A percentile compares a stretch with the other conserved stretches of the same genome.
Conservation (phyloP, 2,113 vertebrate species). For the Ceyx cyanopectus region DNA sequence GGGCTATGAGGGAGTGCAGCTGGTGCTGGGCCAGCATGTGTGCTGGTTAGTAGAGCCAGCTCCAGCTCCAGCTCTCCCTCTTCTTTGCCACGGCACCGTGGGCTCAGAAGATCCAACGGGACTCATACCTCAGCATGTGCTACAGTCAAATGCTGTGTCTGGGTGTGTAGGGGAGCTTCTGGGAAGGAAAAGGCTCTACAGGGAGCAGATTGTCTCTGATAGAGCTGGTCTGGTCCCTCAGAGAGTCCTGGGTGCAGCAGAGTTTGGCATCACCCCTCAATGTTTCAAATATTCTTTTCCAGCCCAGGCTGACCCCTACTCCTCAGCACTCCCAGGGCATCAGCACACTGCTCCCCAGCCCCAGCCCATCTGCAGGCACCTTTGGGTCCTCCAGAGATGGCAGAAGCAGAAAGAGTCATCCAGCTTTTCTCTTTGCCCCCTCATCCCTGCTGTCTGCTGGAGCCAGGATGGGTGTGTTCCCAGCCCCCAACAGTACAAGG, state of each 20-base stretch:
- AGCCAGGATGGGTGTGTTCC: not conserved
- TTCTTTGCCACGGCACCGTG: not conserved
- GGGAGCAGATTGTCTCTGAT: not conserved
- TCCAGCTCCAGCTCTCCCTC: not conserved
- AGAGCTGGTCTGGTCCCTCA: not conserved
- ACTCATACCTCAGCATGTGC: accelerated
- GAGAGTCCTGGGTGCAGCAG: accelerated
- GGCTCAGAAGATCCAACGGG: too few relatives aligned
- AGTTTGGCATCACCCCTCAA: not conserved
- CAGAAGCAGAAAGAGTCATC: not conserved
- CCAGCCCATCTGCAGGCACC: not conserved
- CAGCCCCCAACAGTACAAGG: not conserved
- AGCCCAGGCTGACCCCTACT: not conserved
- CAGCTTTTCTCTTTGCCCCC: not conserved
- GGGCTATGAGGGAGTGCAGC: not conserved
- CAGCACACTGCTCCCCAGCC: not conserved
- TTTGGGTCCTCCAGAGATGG: accelerated
- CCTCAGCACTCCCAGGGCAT: not conserved
- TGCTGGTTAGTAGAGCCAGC: not conserved
- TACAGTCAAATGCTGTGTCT: not conserved
- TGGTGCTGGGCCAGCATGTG: not conserved
- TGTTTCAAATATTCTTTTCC: not conserved
- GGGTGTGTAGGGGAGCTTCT: not conserved
- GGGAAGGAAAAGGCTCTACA: not conserved
- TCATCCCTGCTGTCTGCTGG: not conserved